A percentile compares a stretch with the other conserved stretches of the same genome.
These are phyloP conservation scores for Leucosticte australis DNA, from an alignment of 2,113 vertebrate genomes.

Conservation along the genomic window DNA sequence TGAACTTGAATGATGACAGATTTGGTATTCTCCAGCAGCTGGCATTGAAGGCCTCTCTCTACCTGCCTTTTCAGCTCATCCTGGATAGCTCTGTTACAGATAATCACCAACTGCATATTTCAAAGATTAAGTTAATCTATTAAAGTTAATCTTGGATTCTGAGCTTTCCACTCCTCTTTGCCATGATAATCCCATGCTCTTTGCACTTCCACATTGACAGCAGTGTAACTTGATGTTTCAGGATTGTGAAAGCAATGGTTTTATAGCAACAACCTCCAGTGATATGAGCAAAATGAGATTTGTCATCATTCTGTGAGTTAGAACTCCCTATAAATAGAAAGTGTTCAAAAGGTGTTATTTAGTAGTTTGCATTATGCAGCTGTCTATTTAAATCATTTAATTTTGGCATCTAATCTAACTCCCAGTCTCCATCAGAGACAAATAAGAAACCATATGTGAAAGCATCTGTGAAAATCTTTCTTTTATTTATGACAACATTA, in stretches of 20 bases:
- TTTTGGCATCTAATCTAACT: constrained; percentile 80
- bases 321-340: constrained; percentile 72
- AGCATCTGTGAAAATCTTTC: constrained; percentile 81
- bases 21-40: background rate
- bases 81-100: background rate
- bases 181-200: background rate
- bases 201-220: background rate
- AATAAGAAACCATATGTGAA: constrained; percentile 83
- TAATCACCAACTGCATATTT: background rate
- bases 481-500: constrained; percentile 84
- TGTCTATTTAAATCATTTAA: constrained; percentile 83
- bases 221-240: background rate
- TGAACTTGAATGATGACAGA: background rate
- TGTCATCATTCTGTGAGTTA: constrained; percentile 59
- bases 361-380: constrained; percentile 76
- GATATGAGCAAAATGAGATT: constrained; percentile 55
- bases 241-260: background rate
- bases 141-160: constrained; percentile 19
- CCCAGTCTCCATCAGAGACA: constrained; percentile 75
- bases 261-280: background rate
- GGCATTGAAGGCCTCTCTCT: background rate
- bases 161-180: background rate
- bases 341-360: constrained; percentile 78
- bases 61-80: background rate
- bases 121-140: background rate